phyloP scores from a whole-genome alignment of 30 jellyfish, hydroid and myxozoan genomes.

The Aurelia aurita region DNA sequence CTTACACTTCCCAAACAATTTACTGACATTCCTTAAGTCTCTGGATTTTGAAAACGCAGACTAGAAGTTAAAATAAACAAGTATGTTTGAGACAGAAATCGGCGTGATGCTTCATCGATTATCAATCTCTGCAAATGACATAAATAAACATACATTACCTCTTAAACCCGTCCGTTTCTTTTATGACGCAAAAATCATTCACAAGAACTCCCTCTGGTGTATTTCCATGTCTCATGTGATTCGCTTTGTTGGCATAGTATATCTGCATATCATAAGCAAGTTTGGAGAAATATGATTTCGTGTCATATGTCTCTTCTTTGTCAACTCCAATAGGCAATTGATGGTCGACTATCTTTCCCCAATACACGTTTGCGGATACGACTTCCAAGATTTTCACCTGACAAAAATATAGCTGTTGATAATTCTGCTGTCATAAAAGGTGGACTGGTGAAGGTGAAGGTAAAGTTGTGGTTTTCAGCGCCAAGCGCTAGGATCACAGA shows the following conservation, averaged over 20 bases:
- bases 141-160: slow-evolving; percentile 34
- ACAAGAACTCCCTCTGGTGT: slow-evolving; percentile 46
- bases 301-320: slow-evolving; percentile 42
- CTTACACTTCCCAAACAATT: too few species aligned
- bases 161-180: slow-evolving; percentile 59
- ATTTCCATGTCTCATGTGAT: slow-evolving; percentile 48
- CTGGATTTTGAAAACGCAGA: too few species aligned
- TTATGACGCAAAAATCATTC: slow-evolving; percentile 71
- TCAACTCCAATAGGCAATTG: slow-evolving; percentile 59
- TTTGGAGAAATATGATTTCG: slow-evolving; percentile 48
- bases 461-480: too few species aligned
- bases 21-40: too few species aligned
- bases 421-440: background rate
- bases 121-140: too few species aligned
- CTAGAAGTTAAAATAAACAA: too few species aligned
- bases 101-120: too few species aligned
- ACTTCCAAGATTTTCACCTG: slow-evolving; percentile 84
- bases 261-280: slow-evolving; percentile 78
- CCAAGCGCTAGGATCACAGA: too few species aligned
- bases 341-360: slow-evolving; percentile 80
- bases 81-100: too few species aligned
- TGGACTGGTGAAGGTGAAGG: too few species aligned
- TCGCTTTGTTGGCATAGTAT: slow-evolving; percentile 34
- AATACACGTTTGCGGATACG: slow-evolving; percentile 67
- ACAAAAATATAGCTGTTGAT: background rate